A percentile compares a stretch with the other conserved stretches of the same genome.
Conservation (phyloP, 64 coral and sea anemone genomes). For the Acropora yongei region DNA sequence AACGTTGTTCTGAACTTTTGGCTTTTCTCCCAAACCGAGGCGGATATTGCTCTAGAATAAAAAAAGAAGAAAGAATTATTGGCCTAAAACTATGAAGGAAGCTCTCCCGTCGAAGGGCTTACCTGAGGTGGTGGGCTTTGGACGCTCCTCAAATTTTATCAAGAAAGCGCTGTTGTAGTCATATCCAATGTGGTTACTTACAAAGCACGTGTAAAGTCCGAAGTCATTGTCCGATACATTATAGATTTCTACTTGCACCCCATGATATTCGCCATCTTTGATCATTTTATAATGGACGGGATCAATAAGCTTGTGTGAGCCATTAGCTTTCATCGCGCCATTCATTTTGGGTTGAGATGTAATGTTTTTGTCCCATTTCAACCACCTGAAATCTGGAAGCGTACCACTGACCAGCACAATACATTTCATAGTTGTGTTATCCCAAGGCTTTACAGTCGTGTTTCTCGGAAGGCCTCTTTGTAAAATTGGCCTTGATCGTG, state of each 20-base stretch:
- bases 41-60: too few relatives aligned
- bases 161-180: too few relatives aligned
- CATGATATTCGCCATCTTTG: constrained; percentile 37
- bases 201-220: constrained; percentile 87
- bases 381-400: constrained; percentile 92
- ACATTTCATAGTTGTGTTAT: constrained; percentile 74
- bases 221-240: constrained; percentile 92
- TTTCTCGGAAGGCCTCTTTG: constrained; percentile 77
- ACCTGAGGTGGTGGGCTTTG: too few relatives aligned
- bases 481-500: constrained; percentile 74
- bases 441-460: constrained; percentile 61
- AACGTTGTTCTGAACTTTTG: too few relatives aligned
- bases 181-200: constrained; percentile 91
- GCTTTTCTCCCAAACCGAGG: too few relatives aligned
- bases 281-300: constrained; percentile 71
- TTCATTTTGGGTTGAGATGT: constrained; percentile 54
- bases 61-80: too few relatives aligned
- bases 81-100: too few relatives aligned
- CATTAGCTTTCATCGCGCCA: neutral
- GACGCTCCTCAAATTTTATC: too few relatives aligned
- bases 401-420: constrained; percentile 86
- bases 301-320: constrained; percentile 48
- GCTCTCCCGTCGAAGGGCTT: too few relatives aligned
- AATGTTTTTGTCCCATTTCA: constrained; percentile 76
- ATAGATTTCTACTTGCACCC: constrained; percentile 51